Percentiles rank a stretch among this genome's conserved stretches.
These are phyloP conservation scores for Notodonta dromedarius DNA, from an alignment of 2,888 invertebrate genomes.

Conservation along the genomic window DNA sequence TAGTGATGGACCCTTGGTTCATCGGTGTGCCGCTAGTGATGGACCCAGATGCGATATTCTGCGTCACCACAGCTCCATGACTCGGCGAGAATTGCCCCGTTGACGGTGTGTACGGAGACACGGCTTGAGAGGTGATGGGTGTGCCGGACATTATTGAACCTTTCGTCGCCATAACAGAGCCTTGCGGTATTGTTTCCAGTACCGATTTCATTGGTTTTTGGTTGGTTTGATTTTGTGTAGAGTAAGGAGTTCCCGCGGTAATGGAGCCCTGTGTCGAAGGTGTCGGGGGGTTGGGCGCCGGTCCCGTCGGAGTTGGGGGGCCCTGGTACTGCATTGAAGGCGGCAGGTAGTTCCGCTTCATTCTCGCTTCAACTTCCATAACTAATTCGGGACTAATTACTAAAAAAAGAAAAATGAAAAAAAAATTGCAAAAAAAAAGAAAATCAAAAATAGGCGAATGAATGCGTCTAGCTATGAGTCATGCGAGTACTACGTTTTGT, in stretches of 20 bases:
- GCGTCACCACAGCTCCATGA: constrained; percentile 37
- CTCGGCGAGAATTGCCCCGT: constrained; percentile 38
- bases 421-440: constrained; percentile 12
- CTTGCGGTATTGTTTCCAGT: constrained; percentile 73
- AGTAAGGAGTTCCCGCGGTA: constrained; percentile 55
- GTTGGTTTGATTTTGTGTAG: constrained; percentile 37
- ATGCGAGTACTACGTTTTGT: neutral
- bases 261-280: constrained; percentile 50
- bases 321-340: constrained; percentile 85
- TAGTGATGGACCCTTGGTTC: constrained; percentile 44
- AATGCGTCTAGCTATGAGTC: constrained; percentile 9
- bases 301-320: constrained; percentile 13
- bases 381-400: constrained; percentile 95
- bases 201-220: constrained; percentile 63
- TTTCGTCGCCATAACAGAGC: constrained; percentile 59
- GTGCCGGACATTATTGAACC: constrained; percentile 48
- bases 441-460: constrained; percentile 22
- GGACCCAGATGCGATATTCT: constrained; percentile 39
- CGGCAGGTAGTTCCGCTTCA: constrained; percentile 92
- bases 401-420: constrained; percentile 66
- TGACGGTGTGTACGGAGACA: constrained; percentile 39
- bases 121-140: constrained; percentile 33
- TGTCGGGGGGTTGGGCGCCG: constrained; percentile 44
- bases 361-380: constrained; percentile 94
- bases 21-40: constrained; percentile 41